These are phyloP conservation scores for Hippocampus mohnikei DNA, from an alignment of 2,113 vertebrate species.

Conservation along the genomic window DNA sequence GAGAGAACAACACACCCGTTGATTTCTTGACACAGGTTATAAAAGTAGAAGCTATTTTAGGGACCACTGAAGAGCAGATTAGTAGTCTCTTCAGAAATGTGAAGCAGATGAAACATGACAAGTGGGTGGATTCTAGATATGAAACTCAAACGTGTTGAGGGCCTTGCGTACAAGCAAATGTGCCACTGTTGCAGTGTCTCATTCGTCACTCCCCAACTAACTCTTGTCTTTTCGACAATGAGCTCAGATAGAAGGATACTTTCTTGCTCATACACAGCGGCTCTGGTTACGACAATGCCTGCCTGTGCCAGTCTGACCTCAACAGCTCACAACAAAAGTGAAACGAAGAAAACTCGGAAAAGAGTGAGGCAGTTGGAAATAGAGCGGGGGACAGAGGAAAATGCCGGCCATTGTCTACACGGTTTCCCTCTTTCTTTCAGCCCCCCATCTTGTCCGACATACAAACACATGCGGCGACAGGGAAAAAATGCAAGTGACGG, in stretches of 20 bases:
- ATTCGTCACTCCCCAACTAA: conserved; percentile 23
- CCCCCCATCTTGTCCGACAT: not conserved
- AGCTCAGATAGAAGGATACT: conserved; percentile 17
- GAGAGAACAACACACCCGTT: too few relatives aligned
- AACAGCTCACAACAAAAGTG: conserved; percentile 34
- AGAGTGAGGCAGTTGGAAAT: conserved; percentile 18
- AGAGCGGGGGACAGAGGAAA: conserved; percentile 21
- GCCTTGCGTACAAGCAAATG: not conserved
- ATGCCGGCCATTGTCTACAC: conserved; percentile 32
- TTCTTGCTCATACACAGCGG: conserved; percentile 12
- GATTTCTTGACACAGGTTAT: too few relatives aligned
- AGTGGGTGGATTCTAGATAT: not conserved
- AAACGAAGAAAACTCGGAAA: conserved; percentile 28
- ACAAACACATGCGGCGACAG: conserved; percentile 7
- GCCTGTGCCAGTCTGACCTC: conserved; percentile 52
- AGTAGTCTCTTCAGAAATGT: too few relatives aligned
- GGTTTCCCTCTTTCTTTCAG: conserved; percentile 30
- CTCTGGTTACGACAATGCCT: conserved; percentile 27
- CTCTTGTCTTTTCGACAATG: conserved; percentile 24
- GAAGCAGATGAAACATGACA: not conserved
- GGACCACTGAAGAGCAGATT: too few relatives aligned
- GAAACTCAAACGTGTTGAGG: not conserved
- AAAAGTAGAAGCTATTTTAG: too few relatives aligned
- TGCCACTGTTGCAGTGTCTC: not conserved
- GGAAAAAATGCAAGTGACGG: conserved; percentile 32